Conservation (phyloP, 2,888 invertebrate genomes). For the Cecidostiba fungosa region DNA sequence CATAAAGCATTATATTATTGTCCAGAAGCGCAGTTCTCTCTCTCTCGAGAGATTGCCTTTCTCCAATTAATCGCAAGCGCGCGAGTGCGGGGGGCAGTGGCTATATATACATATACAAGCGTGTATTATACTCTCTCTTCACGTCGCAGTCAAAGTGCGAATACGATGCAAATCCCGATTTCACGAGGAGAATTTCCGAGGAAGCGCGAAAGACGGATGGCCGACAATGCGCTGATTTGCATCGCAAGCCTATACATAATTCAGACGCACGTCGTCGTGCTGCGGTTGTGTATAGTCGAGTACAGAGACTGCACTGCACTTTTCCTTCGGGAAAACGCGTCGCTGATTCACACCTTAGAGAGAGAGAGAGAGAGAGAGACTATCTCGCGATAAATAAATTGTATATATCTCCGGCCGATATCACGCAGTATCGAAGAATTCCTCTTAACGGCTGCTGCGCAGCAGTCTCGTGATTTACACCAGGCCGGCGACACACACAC, state of each 20-base stretch:
- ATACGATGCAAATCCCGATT: conserved; percentile 73
- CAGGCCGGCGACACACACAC: background rate
- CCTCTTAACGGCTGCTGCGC: conserved; percentile 44
- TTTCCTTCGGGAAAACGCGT: background rate
- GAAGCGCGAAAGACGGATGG: conserved; percentile 74
- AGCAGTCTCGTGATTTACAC: background rate
- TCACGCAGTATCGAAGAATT: conserved; percentile 20
- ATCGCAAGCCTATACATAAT: conserved; percentile 76
- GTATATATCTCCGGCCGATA: background rate
- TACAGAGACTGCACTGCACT: background rate
- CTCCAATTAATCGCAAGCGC: background rate
- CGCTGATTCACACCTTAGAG: background rate
- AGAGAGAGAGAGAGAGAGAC: too few relatives aligned
- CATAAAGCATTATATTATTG: background rate
- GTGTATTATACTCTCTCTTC: conserved; percentile 30
- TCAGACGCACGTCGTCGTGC: conserved; percentile 67
- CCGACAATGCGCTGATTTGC: conserved; percentile 76
- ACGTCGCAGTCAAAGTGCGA: conserved; percentile 71
- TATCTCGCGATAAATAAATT: conserved; percentile 6
- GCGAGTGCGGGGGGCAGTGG: background rate
- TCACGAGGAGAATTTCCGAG: conserved; percentile 75
- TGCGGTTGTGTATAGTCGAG: background rate
- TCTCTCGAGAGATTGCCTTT: background rate
- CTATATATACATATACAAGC: background rate
- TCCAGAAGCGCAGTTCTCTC: too few relatives aligned